phyloP scores from a whole-genome alignment of 2,797 vertebrate genomes.

The Ataeniobius toweri region DNA sequence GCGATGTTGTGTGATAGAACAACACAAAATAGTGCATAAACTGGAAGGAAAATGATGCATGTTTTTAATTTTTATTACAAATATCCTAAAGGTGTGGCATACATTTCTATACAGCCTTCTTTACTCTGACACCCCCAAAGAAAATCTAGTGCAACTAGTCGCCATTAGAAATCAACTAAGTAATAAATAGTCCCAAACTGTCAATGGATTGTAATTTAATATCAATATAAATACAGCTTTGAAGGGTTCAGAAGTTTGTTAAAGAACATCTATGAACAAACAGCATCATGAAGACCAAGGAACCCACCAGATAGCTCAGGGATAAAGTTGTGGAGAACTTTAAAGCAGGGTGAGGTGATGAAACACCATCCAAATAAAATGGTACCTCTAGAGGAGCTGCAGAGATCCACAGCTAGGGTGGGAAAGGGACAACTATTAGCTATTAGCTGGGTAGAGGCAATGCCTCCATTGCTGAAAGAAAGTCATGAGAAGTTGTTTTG shows the following conservation, averaged over 20 bases:
- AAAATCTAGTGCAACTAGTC: not conserved
- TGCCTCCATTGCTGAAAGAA: not conserved
- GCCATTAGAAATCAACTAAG: not conserved
- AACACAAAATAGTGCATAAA: not conserved
- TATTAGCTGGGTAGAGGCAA: not conserved
- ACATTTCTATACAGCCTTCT: not conserved
- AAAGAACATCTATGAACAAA: too few relatives aligned
- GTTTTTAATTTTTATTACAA: not conserved
- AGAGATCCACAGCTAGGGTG: not conserved
- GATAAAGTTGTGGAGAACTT: not conserved
- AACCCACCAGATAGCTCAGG: too few relatives aligned
- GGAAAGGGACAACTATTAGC: not conserved
- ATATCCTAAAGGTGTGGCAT: not conserved
- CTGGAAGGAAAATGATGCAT: not conserved
- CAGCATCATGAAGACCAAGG: too few relatives aligned
- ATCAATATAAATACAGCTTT: not conserved
- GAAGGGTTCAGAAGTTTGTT: too few relatives aligned
- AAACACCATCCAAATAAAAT: not conserved
- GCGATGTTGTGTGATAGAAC: not conserved
- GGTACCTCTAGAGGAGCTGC: constrained; percentile 2
- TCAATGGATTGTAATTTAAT: not conserved
- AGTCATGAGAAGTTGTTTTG: not conserved
- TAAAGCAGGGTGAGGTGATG: not conserved
- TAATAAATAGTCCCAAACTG: not conserved
- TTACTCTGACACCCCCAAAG: not conserved